Percentiles rank a stretch among this genome's conserved stretches.
Conservation (phyloP, 2,888 invertebrate species). For the Heliothis peltigera region DNA sequence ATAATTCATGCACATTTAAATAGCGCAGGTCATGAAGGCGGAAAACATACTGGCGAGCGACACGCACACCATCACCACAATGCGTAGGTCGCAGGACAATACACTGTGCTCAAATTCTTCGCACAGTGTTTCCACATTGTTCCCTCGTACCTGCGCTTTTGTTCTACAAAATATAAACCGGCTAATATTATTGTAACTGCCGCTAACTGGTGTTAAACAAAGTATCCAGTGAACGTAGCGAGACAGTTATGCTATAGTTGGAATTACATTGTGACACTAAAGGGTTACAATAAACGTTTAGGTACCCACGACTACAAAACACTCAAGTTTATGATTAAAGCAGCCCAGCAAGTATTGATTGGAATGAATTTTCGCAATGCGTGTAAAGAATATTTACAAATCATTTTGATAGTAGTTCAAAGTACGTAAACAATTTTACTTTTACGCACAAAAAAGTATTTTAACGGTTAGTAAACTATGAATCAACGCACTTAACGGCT, state of each 20-base stretch:
- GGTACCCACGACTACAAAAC: background rate
- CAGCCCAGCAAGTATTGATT: conserved; percentile 7
- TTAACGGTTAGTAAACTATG: conserved; percentile 39
- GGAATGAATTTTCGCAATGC: conserved; percentile 19
- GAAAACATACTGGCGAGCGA: conserved; percentile 28
- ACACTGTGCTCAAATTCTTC: conserved; percentile 49
- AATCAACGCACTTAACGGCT: conserved; percentile 44
- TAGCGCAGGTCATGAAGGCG: conserved; percentile 33
- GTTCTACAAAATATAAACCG: conserved; percentile 71
- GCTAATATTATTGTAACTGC: conserved; percentile 55
- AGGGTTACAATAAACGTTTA: conserved; percentile 11
- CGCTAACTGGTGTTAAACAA: conserved; percentile 57
- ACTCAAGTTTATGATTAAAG: conserved; percentile 12
- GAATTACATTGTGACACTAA: conserved; percentile 38
- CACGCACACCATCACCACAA: conserved; percentile 49
- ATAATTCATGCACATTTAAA: conserved; percentile 26
- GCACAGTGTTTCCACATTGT: conserved; percentile 73
- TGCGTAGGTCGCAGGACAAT: conserved; percentile 65
- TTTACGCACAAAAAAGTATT: conserved; percentile 28
- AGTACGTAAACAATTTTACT: conserved; percentile 27
- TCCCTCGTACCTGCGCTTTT: conserved; percentile 74
- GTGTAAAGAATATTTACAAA: conserved; percentile 21
- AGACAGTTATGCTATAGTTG: conserved; percentile 45
- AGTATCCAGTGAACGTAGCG: conserved; percentile 48
- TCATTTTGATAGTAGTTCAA: conserved; percentile 12